Evolutionary conservation across 2,888 invertebrate species (phyloP).

Genomic region (Drosophila koepferae): DNA sequence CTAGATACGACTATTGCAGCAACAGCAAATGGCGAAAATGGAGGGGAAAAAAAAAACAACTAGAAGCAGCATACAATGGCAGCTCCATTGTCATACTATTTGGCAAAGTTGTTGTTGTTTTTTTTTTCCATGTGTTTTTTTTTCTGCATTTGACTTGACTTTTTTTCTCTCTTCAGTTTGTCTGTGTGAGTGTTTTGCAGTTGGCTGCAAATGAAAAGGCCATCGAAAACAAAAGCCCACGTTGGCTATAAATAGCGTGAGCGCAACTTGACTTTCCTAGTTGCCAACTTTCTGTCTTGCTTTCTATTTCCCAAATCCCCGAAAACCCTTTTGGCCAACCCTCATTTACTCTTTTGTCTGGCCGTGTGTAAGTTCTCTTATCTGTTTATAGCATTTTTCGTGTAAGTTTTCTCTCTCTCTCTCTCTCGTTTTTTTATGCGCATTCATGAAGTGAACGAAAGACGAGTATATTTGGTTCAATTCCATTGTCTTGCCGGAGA

Average conservation of each 20-base stretch:
- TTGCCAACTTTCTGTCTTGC: conserved; percentile 70
- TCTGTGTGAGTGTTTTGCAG: conserved; percentile 55
- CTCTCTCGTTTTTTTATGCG: background rate
- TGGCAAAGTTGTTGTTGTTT: conserved; percentile 59
- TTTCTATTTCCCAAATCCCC: conserved; percentile 27
- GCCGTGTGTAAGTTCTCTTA: conserved; percentile 58
- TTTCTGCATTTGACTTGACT: conserved; percentile 31
- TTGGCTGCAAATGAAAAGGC: conserved; percentile 78
- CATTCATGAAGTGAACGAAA: background rate
- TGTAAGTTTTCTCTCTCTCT: conserved; percentile 52
- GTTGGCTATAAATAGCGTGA: conserved; percentile 77
- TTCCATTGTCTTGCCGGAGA: background rate
- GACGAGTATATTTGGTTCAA: conserved; percentile 1
- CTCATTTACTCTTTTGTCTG: conserved; percentile 44
- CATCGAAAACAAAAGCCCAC: conserved; percentile 79
- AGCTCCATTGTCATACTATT: conserved; percentile 66
- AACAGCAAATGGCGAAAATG: conserved; percentile 12
- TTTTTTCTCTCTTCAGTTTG: conserved; percentile 20
- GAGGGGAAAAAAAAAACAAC: background rate
- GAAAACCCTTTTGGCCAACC: background rate
- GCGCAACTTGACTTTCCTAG: conserved; percentile 74
- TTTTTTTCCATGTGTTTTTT: conserved; percentile 10
- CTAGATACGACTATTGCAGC: conserved; percentile 29
- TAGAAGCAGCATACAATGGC: conserved; percentile 41
- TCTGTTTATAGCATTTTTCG: conserved; percentile 73